phyloP scores from a whole-genome alignment of 2,797 vertebrate genomes.

The Chiloscyllium punctatum region DNA sequence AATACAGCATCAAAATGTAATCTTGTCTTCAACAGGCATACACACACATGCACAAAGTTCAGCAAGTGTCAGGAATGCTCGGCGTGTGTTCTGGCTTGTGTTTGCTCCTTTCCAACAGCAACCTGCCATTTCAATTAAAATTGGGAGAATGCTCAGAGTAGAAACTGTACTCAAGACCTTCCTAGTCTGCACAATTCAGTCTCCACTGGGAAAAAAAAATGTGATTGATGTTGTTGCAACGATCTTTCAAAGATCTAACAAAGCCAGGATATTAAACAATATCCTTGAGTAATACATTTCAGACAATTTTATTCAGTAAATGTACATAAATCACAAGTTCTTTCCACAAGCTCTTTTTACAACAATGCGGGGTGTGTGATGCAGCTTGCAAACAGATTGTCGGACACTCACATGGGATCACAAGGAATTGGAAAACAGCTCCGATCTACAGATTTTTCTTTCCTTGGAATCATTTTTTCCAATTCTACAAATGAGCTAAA shows the following conservation, averaged over 20 bases:
- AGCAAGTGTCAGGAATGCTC: neutral
- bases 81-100: neutral
- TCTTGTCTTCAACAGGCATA: neutral
- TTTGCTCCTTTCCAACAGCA: neutral
- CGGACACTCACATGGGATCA: neutral
- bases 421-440: neutral
- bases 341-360: neutral
- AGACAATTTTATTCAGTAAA: neutral
- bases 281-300: neutral
- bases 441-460: neutral
- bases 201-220: neutral
- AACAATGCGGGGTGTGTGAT: neutral
- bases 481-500: neutral
- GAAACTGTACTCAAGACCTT: neutral
- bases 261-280: neutral
- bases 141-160: neutral
- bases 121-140: neutral
- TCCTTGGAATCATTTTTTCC: neutral
- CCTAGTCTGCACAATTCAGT: neutral
- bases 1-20: neutral
- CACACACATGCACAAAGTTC: neutral
- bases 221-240: neutral
- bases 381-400: neutral
- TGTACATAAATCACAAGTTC: neutral
- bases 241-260: neutral